Evolutionary conservation across 2,113 vertebrate species (phyloP).

Genomic region (Fukomys damarensis): DNA sequence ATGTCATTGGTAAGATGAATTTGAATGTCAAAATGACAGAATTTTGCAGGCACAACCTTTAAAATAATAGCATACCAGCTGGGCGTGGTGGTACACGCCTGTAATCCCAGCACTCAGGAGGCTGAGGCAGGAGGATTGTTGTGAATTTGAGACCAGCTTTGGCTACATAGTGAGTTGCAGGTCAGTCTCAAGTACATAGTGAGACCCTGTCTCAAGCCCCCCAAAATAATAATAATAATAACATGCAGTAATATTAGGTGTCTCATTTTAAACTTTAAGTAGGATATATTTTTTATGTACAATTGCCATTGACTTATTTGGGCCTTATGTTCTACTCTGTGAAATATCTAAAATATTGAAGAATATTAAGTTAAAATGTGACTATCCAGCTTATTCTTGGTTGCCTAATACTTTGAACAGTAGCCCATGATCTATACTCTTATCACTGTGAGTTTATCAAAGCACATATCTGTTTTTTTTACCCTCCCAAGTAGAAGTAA

Average conservation of each 20-base stretch:
- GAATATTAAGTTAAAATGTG: not conserved
- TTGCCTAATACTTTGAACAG: not conserved
- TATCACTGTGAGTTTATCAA: not conserved
- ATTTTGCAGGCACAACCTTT: not conserved
- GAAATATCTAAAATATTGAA: not conserved
- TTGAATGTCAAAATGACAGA: not conserved
- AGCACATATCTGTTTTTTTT: not conserved
- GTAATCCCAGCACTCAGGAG: too few species aligned
- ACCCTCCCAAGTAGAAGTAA: not conserved
- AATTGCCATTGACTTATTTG: not conserved
- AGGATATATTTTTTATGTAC: not conserved
- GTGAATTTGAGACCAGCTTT: too few species aligned
- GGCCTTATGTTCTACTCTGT: not conserved
- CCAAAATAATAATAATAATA: too few species aligned
- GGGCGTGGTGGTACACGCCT: too few species aligned
- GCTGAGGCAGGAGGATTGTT: too few species aligned
- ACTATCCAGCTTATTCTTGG: not conserved
- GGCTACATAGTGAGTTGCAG: too few species aligned
- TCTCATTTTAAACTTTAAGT: not conserved
- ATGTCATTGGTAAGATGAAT: not conserved
- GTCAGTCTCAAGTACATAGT: too few species aligned
- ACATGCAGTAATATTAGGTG: not conserved
- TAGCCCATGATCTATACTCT: not conserved
- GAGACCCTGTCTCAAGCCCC: too few species aligned
- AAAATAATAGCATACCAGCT: too few species aligned